phyloP scores from a whole-genome alignment of 2,113 vertebrate species.

The Ictalurus punctatus region DNA sequence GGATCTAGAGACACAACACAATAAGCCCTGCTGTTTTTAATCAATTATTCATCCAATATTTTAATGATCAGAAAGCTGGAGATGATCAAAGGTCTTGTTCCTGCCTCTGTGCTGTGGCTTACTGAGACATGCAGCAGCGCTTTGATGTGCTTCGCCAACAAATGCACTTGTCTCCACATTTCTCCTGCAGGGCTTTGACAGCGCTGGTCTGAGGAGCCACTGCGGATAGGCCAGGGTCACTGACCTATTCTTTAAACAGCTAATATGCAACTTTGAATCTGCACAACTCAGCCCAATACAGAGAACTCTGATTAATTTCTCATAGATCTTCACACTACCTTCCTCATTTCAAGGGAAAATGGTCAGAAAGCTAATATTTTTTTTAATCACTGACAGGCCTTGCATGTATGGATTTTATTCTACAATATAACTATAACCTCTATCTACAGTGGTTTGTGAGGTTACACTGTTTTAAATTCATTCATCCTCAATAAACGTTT shows the following conservation, averaged over 20 bases:
- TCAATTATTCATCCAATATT: slow-evolving; percentile 90
- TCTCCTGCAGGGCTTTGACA: slow-evolving; percentile 66
- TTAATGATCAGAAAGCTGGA: slow-evolving; percentile 77
- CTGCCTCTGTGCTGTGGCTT: slow-evolving; percentile 70
- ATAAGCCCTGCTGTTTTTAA: slow-evolving; percentile 77
- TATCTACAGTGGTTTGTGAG: not conserved
- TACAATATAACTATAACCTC: not conserved
- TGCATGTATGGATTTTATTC: not conserved
- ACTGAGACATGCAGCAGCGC: slow-evolving; percentile 68
- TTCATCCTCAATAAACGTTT: not conserved
- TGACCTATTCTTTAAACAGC: slow-evolving; percentile 55
- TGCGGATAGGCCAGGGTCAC: slow-evolving; percentile 57
- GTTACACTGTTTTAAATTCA: not conserved
- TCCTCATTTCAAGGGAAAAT: not conserved
- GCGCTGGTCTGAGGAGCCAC: slow-evolving; percentile 55
- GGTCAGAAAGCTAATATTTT: not conserved
- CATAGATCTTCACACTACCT: not conserved
- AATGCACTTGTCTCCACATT: slow-evolving; percentile 72
- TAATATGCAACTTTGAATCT: slow-evolving; percentile 25
- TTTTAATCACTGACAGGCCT: not conserved
- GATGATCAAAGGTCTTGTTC: slow-evolving; percentile 82
- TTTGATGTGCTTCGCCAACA: slow-evolving; percentile 78
- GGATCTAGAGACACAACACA: slow-evolving; percentile 70
- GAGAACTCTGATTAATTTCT: not conserved
- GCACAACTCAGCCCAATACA: slow-evolving; percentile 47